Conservation (phyloP, 2,888 invertebrate genomes). For the Drosophila quinaria region DNA sequence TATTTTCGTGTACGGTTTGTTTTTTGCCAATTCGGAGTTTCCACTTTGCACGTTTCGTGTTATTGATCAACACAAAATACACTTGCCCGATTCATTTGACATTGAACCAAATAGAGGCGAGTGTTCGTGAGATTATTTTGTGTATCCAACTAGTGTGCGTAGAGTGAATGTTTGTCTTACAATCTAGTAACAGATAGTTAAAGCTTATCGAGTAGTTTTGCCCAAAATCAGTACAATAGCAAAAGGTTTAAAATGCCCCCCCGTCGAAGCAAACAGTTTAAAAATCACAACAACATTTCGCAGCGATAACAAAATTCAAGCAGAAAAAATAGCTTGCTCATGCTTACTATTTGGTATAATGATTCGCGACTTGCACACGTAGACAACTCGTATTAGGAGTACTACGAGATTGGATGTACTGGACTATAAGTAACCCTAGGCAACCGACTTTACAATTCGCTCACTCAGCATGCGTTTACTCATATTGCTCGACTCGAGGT, state of each 20-base stretch:
- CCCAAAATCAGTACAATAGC: background rate
- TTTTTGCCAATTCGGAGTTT: conserved; percentile 24
- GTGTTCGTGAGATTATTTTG: conserved; percentile 9
- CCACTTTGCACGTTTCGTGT: conserved; percentile 29
- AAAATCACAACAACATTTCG: conserved; percentile 32
- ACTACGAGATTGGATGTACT: conserved; percentile 1
- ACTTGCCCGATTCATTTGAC: conserved; percentile 27
- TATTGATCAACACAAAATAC: conserved; percentile 22
- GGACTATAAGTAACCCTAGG: conserved; percentile 9
- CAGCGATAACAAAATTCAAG: conserved; percentile 37
- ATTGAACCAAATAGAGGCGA: conserved; percentile 46
- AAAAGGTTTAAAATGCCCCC: conserved; percentile 12
- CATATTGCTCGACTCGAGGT: background rate
- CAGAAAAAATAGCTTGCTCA: conserved; percentile 40
- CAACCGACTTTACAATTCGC: background rate
- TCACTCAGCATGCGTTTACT: conserved; percentile 13
- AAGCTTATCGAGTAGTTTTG: conserved; percentile 3
- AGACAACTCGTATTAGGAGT: conserved; percentile 2
- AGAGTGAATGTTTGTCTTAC: conserved; percentile 9
- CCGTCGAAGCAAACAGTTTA: conserved; percentile 10
- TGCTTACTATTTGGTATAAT: conserved; percentile 55
- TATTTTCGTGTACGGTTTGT: conserved; percentile 10
- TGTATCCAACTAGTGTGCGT: conserved; percentile 7
- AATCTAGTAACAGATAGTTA: conserved; percentile 7
- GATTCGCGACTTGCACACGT: conserved; percentile 8